phyloP scores from a whole-genome alignment of 2,113 vertebrate species.

The Oceanodroma tethys region DNA sequence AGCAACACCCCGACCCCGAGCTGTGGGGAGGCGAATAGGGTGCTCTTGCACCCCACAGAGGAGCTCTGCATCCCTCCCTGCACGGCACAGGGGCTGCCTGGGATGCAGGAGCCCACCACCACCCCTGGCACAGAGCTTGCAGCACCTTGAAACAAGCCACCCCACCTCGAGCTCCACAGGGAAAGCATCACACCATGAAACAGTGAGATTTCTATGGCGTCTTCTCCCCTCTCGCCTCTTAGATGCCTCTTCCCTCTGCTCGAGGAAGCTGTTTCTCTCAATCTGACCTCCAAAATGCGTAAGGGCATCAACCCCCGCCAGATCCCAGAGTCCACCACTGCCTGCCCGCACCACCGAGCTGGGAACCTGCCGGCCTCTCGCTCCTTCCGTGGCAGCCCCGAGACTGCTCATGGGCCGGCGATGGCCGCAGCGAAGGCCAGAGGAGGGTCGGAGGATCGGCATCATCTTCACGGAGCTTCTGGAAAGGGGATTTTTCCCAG shows the following conservation, averaged over 20 bases:
- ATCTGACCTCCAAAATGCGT: not conserved
- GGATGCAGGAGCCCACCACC: not conserved
- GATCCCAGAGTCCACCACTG: not conserved
- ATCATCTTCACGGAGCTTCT: not conserved
- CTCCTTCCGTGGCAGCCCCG: not conserved
- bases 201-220: not conserved
- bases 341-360: rapidly evolving
- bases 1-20: not conserved
- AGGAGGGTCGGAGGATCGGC: not conserved
- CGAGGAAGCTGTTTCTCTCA: not conserved
- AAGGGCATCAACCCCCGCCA: not conserved
- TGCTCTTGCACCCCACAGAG: not conserved
- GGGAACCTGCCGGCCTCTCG: not conserved
- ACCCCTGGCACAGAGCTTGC: not conserved
- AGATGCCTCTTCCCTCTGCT: not conserved
- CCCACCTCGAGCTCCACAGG: not conserved
- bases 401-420: rapidly evolving
- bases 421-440: not conserved
- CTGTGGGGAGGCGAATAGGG: rapidly evolving
- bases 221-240: not conserved
- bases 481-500: conserved; percentile 43
- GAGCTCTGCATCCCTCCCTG: not conserved
- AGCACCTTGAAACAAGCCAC: not conserved
- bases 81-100: rapidly evolving
- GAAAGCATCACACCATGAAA: not conserved